Evolutionary conservation across 2,888 invertebrate genomes (phyloP).

Genomic region (Drosophila pseudotakahashii): DNA sequence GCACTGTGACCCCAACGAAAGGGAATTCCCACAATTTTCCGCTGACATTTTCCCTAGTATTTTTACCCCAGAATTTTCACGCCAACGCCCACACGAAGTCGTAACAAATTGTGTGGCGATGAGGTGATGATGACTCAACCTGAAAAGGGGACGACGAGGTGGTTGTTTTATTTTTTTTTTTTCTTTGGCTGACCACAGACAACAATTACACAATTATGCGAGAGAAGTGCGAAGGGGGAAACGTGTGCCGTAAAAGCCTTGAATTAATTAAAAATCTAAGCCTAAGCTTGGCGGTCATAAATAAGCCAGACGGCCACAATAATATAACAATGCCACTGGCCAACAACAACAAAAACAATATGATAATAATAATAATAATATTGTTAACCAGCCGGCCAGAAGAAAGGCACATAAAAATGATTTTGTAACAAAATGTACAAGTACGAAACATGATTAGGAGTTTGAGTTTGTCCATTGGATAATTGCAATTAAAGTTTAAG

Average conservation of each 20-base stretch:
- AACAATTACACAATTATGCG: slow-evolving; percentile 76
- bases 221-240: slow-evolving; percentile 4
- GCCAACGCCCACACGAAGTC: slow-evolving; percentile 72
- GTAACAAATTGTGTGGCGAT: slow-evolving; percentile 41
- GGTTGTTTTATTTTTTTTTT: neutral
- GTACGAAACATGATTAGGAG: slow-evolving; percentile 14
- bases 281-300: slow-evolving; percentile 72
- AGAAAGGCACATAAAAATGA: slow-evolving; percentile 26
- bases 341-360: slow-evolving; percentile 20
- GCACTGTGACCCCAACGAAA: slow-evolving; percentile 27
- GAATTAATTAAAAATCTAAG: slow-evolving; percentile 80
- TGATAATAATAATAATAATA: slow-evolving; percentile 37
- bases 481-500: slow-evolving; percentile 55
- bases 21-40: slow-evolving; percentile 19
- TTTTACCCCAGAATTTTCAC: slow-evolving; percentile 76
- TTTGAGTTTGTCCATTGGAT: slow-evolving; percentile 14
- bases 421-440: slow-evolving; percentile 43
- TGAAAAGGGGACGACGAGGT: neutral
- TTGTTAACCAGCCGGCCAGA: slow-evolving; percentile 24
- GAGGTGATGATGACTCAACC: slow-evolving; percentile 54
- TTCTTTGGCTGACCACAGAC: slow-evolving; percentile 64
- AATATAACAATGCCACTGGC: slow-evolving; percentile 42
- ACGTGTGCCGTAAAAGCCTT: slow-evolving; percentile 69
- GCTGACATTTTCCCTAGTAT: slow-evolving; percentile 53
- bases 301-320: slow-evolving; percentile 54